phyloP scores from a whole-genome alignment of 2,113 vertebrate genomes.

The Gambusia holbrooki region DNA sequence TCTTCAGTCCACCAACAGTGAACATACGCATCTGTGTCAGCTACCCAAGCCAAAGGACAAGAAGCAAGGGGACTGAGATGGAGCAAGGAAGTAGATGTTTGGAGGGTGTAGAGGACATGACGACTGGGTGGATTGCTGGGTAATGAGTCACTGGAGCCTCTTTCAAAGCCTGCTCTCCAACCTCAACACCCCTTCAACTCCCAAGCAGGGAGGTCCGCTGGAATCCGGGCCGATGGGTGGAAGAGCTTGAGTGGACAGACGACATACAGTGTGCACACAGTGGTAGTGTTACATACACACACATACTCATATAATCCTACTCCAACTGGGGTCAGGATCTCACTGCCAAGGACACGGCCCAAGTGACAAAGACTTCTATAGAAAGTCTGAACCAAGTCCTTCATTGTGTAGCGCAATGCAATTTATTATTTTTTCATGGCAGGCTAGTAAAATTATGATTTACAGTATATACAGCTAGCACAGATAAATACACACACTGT shows the following conservation, averaged over 20 bases:
- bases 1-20: slow-evolving; percentile 43
- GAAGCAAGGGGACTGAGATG: slow-evolving; percentile 31
- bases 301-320: slow-evolving; percentile 19
- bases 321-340: slow-evolving; percentile 53
- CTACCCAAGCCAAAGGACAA: slow-evolving; percentile 44
- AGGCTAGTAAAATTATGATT: slow-evolving; percentile 6
- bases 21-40: slow-evolving; percentile 11
- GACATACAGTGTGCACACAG: slow-evolving; percentile 23
- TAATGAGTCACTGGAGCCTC: slow-evolving; percentile 77
- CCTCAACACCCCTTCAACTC: slow-evolving; percentile 35
- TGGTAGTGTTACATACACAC: slow-evolving; percentile 20
- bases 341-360: slow-evolving; percentile 25
- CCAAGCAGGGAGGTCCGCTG: slow-evolving; percentile 64
- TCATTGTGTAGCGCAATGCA: slow-evolving; percentile 30
- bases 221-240: slow-evolving; percentile 65
- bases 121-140: slow-evolving; percentile 64
- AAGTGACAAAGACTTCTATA: slow-evolving; percentile 50
- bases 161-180: slow-evolving; percentile 71
- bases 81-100: slow-evolving; percentile 51
- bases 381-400: slow-evolving; percentile 15
- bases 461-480: background rate
- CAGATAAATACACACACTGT: background rate
- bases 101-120: slow-evolving; percentile 49
- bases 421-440: slow-evolving; percentile 55
- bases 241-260: slow-evolving; percentile 63